These are phyloP conservation scores for Protodeltote pygarga DNA, from an alignment of 2,888 invertebrate genomes.

Conservation along the genomic window DNA sequence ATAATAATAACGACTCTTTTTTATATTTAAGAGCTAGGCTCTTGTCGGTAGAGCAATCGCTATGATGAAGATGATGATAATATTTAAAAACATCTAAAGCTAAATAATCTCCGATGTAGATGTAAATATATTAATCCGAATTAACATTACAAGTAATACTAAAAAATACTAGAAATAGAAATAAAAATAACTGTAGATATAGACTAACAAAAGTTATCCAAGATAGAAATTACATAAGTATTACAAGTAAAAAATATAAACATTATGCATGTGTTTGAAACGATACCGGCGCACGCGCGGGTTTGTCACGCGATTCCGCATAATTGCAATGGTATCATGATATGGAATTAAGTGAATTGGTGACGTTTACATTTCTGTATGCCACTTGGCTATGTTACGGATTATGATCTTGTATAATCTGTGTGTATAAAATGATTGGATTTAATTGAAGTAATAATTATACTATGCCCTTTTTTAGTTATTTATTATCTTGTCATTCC, in stretches of 20 bases:
- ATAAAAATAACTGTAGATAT: constrained; percentile 43
- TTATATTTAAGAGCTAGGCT: no score
- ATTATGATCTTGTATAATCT: neutral
- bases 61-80: no score
- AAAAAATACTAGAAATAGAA: constrained; percentile 15
- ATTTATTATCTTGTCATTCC: no score
- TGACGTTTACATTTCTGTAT: constrained; percentile 1
- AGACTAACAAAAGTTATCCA: constrained; percentile 30
- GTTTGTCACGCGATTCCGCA: constrained; percentile 41
- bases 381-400: neutral
- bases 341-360: constrained; percentile 15
- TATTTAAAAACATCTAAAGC: constrained; percentile 33
- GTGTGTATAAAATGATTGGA: no score
- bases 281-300: constrained; percentile 31
- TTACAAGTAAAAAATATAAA: constrained; percentile 47
- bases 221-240: constrained; percentile 48
- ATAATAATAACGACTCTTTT: no score
- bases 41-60: no score
- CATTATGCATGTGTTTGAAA: constrained; percentile 39
- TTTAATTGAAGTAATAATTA: no score
- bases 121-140: constrained; percentile 43
- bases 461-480: no score
- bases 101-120: constrained; percentile 29
- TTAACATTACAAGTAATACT: constrained; percentile 10
- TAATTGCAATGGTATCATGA: constrained; percentile 41